Evolutionary conservation across 2,113 vertebrate species (phyloP).

Genomic region (Leptosomus discolor): DNA sequence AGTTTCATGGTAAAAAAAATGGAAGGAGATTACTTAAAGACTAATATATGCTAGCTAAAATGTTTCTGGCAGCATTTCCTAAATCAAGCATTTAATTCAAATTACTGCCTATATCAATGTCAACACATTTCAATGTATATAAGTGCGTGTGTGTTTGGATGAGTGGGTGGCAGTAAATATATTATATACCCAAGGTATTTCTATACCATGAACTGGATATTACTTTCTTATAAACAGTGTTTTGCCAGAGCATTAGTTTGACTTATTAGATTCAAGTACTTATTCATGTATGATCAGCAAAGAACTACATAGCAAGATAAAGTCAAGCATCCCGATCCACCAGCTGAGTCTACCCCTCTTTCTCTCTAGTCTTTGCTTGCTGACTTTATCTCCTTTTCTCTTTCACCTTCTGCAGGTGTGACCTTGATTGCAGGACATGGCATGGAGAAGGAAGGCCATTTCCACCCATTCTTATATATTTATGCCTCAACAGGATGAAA

Average conservation of each 20-base stretch:
- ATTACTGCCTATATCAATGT: neutral
- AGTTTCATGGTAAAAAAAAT: neutral
- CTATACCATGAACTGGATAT: neutral
- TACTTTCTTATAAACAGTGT: neutral
- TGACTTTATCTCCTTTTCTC: neutral
- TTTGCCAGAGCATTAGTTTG: neutral
- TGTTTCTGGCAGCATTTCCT: neutral
- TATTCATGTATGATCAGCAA: neutral
- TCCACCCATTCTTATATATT: rapidly evolving
- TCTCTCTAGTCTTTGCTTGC: neutral
- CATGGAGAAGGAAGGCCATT: neutral
- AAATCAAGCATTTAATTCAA: neutral
- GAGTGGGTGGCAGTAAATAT: neutral
- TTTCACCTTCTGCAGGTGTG: neutral
- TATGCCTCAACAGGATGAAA: neutral
- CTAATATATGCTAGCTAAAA: neutral
- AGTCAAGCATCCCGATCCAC: neutral
- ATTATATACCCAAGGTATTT: neutral
- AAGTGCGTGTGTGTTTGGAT: neutral
- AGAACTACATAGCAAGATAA: neutral
- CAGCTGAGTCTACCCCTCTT: neutral
- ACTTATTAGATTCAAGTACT: neutral
- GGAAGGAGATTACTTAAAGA: neutral
- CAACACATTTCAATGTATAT: neutral
- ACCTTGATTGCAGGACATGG: neutral